Base-by-base conservation (phyloP, 1,140 invertebrate genomes). In the Nasonia vitripennis region DNA sequence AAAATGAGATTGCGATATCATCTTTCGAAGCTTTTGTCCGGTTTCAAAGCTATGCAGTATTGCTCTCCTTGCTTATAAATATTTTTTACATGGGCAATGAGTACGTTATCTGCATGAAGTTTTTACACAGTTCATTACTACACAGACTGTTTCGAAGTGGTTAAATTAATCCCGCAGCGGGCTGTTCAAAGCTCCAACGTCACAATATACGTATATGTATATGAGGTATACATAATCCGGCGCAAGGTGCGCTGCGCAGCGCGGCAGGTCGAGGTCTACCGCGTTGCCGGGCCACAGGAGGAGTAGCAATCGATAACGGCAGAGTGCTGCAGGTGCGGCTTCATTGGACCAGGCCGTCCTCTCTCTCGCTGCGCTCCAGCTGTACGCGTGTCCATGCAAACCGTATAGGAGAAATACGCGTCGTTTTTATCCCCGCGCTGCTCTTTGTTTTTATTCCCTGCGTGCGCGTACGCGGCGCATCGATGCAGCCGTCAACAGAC, bases 191-290 rank as follows among this genome's bases (percentile, higher is more conserved):
- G 51, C 51, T 55, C 51, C 12, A 17, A 17, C 51, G 11, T 55
- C 17, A 55, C 14, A 51, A 14, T 51, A 11, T 12, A 11, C 48
- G 55, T n/a, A 14, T 62, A 62, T 62, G 17, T 11, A 3, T 71
- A 34, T 5, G 34, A 34, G 34, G 27, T 31, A 31, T n/a, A 17
- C 14, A 11, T 71, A 71, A 71, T 31, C 31, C 70, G 31, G 17
- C 70, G 70, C 70, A 71, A 71, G 70, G 70, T 71, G 70, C 31
- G 81, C 81, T 82, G 73, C 73, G 7, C 37, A n/a, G 73, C 71
- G 77, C 27, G 51, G 48, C 78, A 79, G 78, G 78, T 79, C 55
- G 48, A 37, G 51, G 78, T 41, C 27, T 41, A 14, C 9, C 31
- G 37, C 31, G 55, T 79, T 79, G 78, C 78, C 45, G n/a, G 23